Evolutionary conservation across 2,888 invertebrate genomes (phyloP).

Genomic region (Apamea monoglypha): DNA sequence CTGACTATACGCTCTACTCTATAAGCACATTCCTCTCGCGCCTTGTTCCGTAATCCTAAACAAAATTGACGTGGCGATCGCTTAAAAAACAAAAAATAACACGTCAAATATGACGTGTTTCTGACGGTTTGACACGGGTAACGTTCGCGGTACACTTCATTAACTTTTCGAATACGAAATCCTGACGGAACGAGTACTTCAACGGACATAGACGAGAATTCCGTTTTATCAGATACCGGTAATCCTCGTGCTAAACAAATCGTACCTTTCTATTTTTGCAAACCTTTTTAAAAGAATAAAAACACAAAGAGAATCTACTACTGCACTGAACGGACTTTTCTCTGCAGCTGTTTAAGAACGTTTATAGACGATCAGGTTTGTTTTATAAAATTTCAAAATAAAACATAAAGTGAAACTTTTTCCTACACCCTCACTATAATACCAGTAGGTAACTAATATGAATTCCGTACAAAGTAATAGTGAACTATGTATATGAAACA

Average conservation of each 20-base stretch:
- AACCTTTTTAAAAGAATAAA: constrained; percentile 68
- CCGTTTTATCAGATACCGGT: constrained; percentile 64
- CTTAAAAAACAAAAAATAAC: constrained; percentile 77
- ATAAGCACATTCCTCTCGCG: constrained; percentile 59
- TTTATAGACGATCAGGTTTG: neutral
- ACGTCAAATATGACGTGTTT: constrained; percentile 86
- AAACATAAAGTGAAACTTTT: neutral
- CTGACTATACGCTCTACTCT: neutral
- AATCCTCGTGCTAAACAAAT: constrained; percentile 62
- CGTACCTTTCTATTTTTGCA: constrained; percentile 64
- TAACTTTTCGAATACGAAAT: constrained; percentile 81
- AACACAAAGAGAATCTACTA: constrained; percentile 67
- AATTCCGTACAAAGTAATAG: constrained; percentile 21
- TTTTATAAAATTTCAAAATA: constrained; percentile 2
- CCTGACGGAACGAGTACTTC: constrained; percentile 67
- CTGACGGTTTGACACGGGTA: constrained; percentile 88
- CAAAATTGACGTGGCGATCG: constrained; percentile 80
- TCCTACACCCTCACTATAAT: neutral
- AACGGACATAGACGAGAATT: constrained; percentile 66
- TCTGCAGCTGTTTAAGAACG: constrained; percentile 8
- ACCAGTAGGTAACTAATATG: constrained; percentile 9
- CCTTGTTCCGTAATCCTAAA: constrained; percentile 76
- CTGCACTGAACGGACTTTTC: constrained; percentile 22
- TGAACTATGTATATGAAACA: constrained; percentile 18
- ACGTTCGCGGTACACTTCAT: constrained; percentile 86